A percentile compares a stretch with the other conserved stretches of the same genome.
These are phyloP conservation scores for Callipepla squamata DNA, from an alignment of 2,113 vertebrate species.

Conservation along the genomic window DNA sequence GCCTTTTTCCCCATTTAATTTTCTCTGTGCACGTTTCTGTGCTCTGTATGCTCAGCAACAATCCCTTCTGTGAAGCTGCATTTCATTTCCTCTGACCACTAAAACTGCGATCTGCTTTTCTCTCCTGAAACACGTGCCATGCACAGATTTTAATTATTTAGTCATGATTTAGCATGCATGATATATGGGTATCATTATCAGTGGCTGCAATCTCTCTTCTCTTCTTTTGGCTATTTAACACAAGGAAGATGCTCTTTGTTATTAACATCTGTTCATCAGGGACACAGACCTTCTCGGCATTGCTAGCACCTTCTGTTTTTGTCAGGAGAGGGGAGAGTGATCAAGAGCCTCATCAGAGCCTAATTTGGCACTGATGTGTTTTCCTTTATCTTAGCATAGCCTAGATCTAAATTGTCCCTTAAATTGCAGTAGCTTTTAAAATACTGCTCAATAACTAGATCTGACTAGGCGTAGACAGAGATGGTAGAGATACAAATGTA, in stretches of 20 bases:
- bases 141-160: conserved; percentile 73
- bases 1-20: conserved; percentile 33
- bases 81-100: conserved; percentile 85
- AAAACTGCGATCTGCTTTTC: conserved; percentile 79
- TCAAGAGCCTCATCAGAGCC: conserved; percentile 91
- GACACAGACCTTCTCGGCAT: conserved; percentile 85
- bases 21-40: conserved; percentile 5
- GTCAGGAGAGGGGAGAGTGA: conserved; percentile 87
- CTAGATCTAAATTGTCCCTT: conserved; percentile 58
- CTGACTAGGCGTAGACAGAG: not conserved
- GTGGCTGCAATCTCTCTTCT: conserved; percentile 85
- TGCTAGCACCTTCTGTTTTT: conserved; percentile 89
- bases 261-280: conserved; percentile 89
- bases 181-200: conserved; percentile 76
- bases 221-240: conserved; percentile 87
- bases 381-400: conserved; percentile 62
- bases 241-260: conserved; percentile 87
- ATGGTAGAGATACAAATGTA: conserved; percentile 20
- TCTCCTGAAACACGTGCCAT: conserved; percentile 68
- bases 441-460: conserved; percentile 55
- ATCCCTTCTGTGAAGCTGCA: conserved; percentile 83
- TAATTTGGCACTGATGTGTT: conserved; percentile 91
- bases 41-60: conserved; percentile 64
- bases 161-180: conserved; percentile 67
- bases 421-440: conserved; percentile 54